Evolutionary conservation across 2,797 vertebrate species (phyloP).

Genomic region (Furcifer pardalis): DNA sequence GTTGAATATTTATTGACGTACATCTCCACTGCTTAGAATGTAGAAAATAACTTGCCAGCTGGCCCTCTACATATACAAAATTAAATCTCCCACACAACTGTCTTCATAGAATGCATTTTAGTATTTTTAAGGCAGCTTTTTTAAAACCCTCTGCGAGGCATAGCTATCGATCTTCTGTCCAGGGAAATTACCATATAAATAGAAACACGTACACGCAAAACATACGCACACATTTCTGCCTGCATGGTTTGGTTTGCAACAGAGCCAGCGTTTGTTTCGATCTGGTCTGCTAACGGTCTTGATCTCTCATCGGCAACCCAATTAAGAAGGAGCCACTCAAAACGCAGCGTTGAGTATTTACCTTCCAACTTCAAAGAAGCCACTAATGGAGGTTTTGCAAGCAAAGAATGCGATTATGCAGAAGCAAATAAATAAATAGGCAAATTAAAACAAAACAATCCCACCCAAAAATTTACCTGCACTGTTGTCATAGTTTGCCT

Average conservation of each 20-base stretch:
- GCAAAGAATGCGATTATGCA: background rate
- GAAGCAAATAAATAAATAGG: background rate
- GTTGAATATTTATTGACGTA: slow-evolving; percentile 47
- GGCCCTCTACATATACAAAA: slow-evolving; percentile 17
- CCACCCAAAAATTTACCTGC: too few species aligned
- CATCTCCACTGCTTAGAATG: slow-evolving; percentile 35
- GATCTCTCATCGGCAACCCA: background rate
- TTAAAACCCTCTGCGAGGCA: slow-evolving; percentile 30
- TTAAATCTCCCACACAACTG: slow-evolving; percentile 56
- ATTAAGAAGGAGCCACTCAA: background rate
- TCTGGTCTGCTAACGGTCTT: background rate
- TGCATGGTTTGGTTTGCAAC: background rate
- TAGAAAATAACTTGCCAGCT: slow-evolving; percentile 18
- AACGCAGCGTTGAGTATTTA: too few species aligned
- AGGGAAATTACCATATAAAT: background rate
- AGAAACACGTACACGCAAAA: background rate
- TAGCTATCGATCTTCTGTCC: background rate
- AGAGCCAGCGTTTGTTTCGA: background rate
- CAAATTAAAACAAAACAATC: background rate
- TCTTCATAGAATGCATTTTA: slow-evolving; percentile 37
- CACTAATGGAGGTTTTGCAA: background rate
- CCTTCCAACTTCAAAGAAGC: background rate
- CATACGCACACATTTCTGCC: background rate
- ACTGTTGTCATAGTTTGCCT: too few species aligned
- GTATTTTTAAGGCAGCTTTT: slow-evolving; percentile 64